These are phyloP conservation scores for Melanitta fusca DNA, from an alignment of 2,797 vertebrate genomes.

Conservation along the genomic window DNA sequence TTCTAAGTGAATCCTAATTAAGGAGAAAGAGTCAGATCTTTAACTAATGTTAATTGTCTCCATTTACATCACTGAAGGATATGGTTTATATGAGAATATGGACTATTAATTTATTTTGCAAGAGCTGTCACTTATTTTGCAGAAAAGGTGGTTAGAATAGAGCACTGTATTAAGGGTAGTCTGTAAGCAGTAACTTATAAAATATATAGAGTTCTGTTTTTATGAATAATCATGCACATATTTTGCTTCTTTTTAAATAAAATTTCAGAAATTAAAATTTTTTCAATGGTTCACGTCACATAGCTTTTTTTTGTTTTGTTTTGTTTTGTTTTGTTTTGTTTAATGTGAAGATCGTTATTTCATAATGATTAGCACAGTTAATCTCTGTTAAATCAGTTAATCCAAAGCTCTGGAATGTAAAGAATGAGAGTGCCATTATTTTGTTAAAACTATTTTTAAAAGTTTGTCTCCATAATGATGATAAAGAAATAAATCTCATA, in stretches of 20 bases:
- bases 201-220: not conserved
- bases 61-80: not conserved
- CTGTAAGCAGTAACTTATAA: not conserved
- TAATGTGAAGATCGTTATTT: not conserved
- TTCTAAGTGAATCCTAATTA: conserved; percentile 34
- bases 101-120: not conserved
- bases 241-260: not conserved
- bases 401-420: conserved; percentile 5
- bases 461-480: not conserved
- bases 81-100: conserved; percentile 1
- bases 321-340: too few relatives aligned
- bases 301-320: not conserved
- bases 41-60: not conserved
- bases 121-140: not conserved
- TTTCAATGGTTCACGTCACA: not conserved
- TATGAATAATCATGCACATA: not conserved
- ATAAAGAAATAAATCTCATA: not conserved
- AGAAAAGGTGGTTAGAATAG: not conserved
- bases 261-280: not conserved
- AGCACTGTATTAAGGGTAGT: not conserved
- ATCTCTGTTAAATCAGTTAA: conserved; percentile 1
- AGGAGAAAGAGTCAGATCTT: not conserved
- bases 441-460: not conserved
- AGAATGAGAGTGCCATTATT: not conserved
- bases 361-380: not conserved